Base-by-base conservation (phyloP, 2,888 invertebrate species). In the Sinopyrophorus schimmeli region DNA sequence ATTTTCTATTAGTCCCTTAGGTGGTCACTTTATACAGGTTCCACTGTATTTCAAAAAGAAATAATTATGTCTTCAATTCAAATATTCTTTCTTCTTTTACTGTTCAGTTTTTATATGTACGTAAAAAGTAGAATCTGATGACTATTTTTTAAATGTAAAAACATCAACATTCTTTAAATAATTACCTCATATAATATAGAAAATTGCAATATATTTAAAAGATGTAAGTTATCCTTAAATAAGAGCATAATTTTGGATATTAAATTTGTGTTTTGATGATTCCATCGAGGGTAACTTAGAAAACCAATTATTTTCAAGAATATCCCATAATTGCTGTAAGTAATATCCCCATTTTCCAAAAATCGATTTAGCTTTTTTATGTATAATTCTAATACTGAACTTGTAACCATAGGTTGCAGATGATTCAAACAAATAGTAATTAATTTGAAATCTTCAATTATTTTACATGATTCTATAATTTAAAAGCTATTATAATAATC, bases 241-340 rank as follows among this genome's bases (percentile, higher is more conserved):
- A 71, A 31, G 1, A 74, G 42, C 38, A 77, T 60, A 3, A 76
- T 61, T 5, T 72, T 58, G 2, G 75, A 66, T 35, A 73, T 73
- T 1, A 76, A 40, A 1, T 35, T 23, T 0, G 66, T 56, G 55
- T 74, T 71, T 10, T 65, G 56, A 31, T 74, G 59, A 3, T 76
- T 72, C 79, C 79, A 80, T 2, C 64, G 60, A 1, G 77, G 71
- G 55, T 73, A 64, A 60, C 75, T 78, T 12, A 80, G 67, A 62
- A 78, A 73, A 40, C 71, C 54, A 3, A 70, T 52, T 24, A 68
- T 63, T 60, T 68, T 72, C 18, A 74, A 49, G 12, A 74, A 53
- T 18, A 57, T 39, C 48, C 59, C 56, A 35, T 59, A 58, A 50
- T 70, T 52, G 3, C 51, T 39, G 7, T 57, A 55, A 27, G 59